Base-by-base conservation (phyloP, 2,888 invertebrate species). In the Peribatodes rhomboidaria region DNA sequence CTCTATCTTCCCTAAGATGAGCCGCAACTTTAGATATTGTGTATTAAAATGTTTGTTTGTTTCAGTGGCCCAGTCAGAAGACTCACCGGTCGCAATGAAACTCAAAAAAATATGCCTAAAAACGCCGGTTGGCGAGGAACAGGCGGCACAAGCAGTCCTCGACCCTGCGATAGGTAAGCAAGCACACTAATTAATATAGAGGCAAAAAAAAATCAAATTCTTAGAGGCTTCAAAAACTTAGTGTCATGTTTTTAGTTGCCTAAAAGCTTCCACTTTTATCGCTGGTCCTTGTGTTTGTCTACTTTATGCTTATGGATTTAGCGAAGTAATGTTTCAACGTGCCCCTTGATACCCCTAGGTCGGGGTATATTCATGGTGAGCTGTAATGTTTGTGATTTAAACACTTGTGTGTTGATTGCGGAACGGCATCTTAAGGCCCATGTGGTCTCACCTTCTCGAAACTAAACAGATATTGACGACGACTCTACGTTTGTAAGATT, bases 81-180 rank as follows among this genome's bases (percentile, higher is more conserved):
- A 94, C 87, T 95, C 95, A 84, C 95, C 95, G 84, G 93, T 95
- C 86, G 95, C 95, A 82, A 95, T 94, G 92, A 95, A 95, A 94
- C 93, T 95, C 90, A 95, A 95, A 93, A 95, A 95, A 94, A 95
- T 95, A 87, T 95, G 95, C 95, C 94, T 95, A 89, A 94, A 95
- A 89, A 95, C 95, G 91, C 95, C 95, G 80, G 94, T 95, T 73
- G 94, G 95, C 88, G 95, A 95, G 88, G 95, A 95, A 87, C 95
- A 95, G 87, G 95, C 95, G 78, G 95, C 94, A 85, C 95, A 95
- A 91, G 95, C 95, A 88, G 94, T 95, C 80, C 92, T 95, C 90
- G 95, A 95, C 89, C 94, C 95, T 81, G 94, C 95, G 89, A 93
- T 95, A 94, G 95, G 95, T 95, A 62, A 67, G 73, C 64, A 44